These are phyloP conservation scores for Gastrophysa polygoni DNA, from an alignment of 2,888 invertebrate genomes.

Conservation along the genomic window DNA sequence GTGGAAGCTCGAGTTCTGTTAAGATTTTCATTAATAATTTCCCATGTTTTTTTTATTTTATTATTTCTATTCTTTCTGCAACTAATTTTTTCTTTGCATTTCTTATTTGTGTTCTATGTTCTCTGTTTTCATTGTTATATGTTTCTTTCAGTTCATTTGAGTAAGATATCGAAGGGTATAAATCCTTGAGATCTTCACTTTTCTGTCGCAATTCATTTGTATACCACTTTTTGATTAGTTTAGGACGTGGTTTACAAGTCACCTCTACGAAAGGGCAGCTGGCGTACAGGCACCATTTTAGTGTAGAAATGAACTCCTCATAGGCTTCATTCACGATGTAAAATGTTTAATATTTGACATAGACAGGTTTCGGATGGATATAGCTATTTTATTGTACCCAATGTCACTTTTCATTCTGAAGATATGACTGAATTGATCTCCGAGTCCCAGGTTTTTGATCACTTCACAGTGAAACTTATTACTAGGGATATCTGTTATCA, in stretches of 20 bases:
- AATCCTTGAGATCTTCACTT: not conserved
- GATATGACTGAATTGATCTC: not conserved
- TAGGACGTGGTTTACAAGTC: not conserved
- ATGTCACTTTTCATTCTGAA: not conserved
- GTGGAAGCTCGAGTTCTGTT: constrained; percentile 2
- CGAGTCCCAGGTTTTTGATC: constrained; percentile 1
- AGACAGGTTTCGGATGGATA: not conserved
- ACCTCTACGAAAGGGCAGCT: not conserved
- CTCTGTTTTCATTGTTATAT: constrained; percentile 10
- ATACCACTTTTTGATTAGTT: constrained; percentile 1
- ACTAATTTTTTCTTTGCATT: constrained; percentile 5
- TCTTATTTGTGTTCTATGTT: constrained; percentile 3
- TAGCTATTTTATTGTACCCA: not conserved
- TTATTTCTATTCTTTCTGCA: constrained; percentile 8
- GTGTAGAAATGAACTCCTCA: not conserved
- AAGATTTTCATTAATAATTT: constrained; percentile 10
- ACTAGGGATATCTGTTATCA: not conserved
- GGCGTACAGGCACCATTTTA: constrained; percentile 1
- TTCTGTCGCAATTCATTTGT: constrained; percentile 3
- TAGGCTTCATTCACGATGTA: not conserved
- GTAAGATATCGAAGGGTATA: not conserved
- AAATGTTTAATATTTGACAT: constrained; percentile 1
- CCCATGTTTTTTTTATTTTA: constrained; percentile 1
- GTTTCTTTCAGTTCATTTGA: not conserved
- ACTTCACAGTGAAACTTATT: not conserved